These are phyloP conservation scores for Leptocoma aspasia DNA, from an alignment of 2,113 vertebrate species.

Conservation along the genomic window DNA sequence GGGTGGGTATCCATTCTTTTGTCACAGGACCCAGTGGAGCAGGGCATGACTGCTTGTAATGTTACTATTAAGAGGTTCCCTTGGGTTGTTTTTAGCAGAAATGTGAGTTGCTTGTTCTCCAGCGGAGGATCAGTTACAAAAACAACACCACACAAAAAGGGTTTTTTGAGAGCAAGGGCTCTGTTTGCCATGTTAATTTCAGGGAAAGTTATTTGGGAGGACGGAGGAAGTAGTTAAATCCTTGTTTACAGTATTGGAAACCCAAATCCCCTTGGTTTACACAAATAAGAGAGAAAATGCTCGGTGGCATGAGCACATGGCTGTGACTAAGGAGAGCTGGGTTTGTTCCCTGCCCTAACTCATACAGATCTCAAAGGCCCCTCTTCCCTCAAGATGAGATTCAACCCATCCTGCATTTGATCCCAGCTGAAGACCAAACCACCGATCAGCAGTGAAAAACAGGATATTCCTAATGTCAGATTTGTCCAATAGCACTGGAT, in stretches of 20 bases:
- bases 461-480: neutral
- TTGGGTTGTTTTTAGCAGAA: conserved; percentile 1
- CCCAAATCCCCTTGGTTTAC: neutral
- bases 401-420: neutral
- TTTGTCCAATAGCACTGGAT: neutral
- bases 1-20: neutral
- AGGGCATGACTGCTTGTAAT: neutral
- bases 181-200: neutral
- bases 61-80: neutral
- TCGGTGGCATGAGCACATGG: neutral
- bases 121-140: conserved; percentile 2
- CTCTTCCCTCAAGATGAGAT: neutral
- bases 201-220: conserved; percentile 20
- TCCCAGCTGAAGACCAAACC: neutral
- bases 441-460: neutral
- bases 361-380: neutral
- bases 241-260: conserved; percentile 3
- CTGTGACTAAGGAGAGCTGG: neutral
- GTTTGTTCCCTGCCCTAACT: neutral
- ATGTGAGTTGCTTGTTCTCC: neutral
- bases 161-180: neutral
- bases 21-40: neutral
- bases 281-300: neutral
- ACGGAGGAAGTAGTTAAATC: conserved; percentile 29
- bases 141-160: neutral